phyloP scores from a whole-genome alignment of 2,888 invertebrate species.

The Sinhomidia bicolor region DNA sequence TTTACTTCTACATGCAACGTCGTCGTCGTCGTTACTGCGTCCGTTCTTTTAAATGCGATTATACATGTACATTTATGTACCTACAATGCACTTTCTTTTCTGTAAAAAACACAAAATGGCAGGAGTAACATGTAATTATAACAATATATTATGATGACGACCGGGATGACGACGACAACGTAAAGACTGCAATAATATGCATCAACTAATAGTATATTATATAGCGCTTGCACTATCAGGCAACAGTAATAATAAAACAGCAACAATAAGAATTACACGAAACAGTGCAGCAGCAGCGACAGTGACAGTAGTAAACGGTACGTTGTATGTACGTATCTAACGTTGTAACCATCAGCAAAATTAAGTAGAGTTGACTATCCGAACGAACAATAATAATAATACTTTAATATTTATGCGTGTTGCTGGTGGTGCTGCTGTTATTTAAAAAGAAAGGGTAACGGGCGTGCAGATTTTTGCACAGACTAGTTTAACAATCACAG shows the following conservation, averaged over 20 bases:
- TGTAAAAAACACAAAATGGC: constrained; percentile 27
- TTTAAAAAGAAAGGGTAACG: background rate
- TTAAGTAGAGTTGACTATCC: too few relatives aligned
- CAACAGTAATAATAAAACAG: too few relatives aligned
- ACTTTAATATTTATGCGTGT: too few relatives aligned
- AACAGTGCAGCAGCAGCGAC: background rate
- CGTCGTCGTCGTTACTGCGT: background rate
- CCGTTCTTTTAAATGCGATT: background rate
- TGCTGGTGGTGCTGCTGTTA: too few relatives aligned
- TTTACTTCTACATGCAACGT: background rate
- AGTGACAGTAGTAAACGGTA: background rate
- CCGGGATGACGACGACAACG: constrained; percentile 30
- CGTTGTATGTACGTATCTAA: too few relatives aligned
- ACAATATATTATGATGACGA: constrained; percentile 40
- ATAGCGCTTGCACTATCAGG: too few relatives aligned
- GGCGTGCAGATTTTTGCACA: constrained; percentile 28
- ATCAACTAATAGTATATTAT: too few relatives aligned
- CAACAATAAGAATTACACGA: background rate
- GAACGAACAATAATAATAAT: background rate
- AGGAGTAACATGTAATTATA: constrained; percentile 41
- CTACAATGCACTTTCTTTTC: constrained; percentile 30
- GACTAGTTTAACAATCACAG: background rate
- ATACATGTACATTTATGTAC: background rate
- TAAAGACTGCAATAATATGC: background rate
- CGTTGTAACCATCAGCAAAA: constrained; percentile 10